These are phyloP conservation scores for Elmis aenea DNA, from an alignment of 2,888 invertebrate species.

Conservation along the genomic window DNA sequence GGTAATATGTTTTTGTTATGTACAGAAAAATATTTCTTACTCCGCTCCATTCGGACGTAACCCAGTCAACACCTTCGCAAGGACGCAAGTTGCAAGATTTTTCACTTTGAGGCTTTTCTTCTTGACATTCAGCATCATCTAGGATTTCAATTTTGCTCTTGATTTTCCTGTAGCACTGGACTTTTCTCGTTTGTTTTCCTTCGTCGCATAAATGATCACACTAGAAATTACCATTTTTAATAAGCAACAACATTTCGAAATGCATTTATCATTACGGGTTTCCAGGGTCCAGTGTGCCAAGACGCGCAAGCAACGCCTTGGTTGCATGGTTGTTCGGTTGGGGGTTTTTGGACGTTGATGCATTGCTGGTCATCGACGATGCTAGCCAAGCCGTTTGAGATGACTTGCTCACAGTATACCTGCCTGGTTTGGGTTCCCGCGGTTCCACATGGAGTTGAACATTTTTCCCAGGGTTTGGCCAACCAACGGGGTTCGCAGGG, in stretches of 20 bases:
- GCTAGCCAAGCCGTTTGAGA: slow-evolving; percentile 64
- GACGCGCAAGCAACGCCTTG: slow-evolving; percentile 72
- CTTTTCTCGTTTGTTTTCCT: slow-evolving; percentile 75
- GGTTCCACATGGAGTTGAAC: slow-evolving; percentile 76
- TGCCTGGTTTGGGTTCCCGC: slow-evolving; percentile 66
- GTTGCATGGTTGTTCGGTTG: slow-evolving; percentile 67
- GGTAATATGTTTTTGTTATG: not conserved
- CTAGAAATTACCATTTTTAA: slow-evolving; percentile 43
- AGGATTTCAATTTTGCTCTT: slow-evolving; percentile 62
- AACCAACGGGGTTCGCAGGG: slow-evolving; percentile 81
- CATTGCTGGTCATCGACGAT: slow-evolving; percentile 74
- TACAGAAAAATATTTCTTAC: slow-evolving; percentile 53
- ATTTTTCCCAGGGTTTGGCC: slow-evolving; percentile 71
- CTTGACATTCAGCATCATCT: slow-evolving; percentile 59
- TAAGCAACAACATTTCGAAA: slow-evolving; percentile 4
- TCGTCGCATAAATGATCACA: slow-evolving; percentile 89
- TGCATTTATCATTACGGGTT: slow-evolving; percentile 64
- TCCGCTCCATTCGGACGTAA: slow-evolving; percentile 80
- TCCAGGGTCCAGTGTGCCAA: slow-evolving; percentile 89
- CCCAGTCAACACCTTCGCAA: slow-evolving; percentile 91
- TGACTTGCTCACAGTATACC: slow-evolving; percentile 76
- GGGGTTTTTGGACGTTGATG: slow-evolving; percentile 62
- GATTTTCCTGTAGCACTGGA: slow-evolving; percentile 70
- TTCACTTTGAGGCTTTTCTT: slow-evolving; percentile 65
- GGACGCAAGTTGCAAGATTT: slow-evolving; percentile 71